Evolutionary conservation across 2,113 vertebrate species (phyloP), one percentile per base, ranked within the genome.

Genomic region (Seriola quinqueradiata): DNA sequence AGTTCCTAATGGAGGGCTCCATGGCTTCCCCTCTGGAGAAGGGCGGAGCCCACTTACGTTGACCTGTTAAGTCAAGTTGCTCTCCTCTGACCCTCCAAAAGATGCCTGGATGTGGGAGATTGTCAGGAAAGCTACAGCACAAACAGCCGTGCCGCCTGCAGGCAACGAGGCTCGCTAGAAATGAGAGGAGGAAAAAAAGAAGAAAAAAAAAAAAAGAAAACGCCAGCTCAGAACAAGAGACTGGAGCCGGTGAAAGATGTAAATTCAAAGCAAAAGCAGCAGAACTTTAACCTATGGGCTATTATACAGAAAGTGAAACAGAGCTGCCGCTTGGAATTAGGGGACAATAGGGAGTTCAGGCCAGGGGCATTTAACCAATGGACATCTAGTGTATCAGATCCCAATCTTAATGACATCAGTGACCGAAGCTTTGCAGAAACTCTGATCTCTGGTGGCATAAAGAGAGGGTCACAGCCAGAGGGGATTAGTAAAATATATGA

Each of bases 21-120:
- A 59, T 91, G 87, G 90, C 89, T 88, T 88, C 89, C 89, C 91
- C 92, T 93, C 90, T 87, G 84, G 90, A 93, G 90, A 92, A 92
- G 92, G 92, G 93, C 87, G 93, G 90, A 88, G 88, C 89, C 92
- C 90, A 92, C 93, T 95, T 89, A 90, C 70, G 57, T 87, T 95
- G 93, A 95, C 93, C 93, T 90, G 93, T 94, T 95, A 95, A 95
- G 95, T 95, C 93, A 94, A 95, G 92, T 94, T 94, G 92, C 91
- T 92, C 90, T 92, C 91, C 86, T 85, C 89, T 93, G 94, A 95
- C 94, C 94, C 92, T 80, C 90, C 86, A 86, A 92, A 93, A 92
- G 91, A 92, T 87, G 87, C 75, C 82, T 89, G 87, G 77, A 88
- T 90, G 90, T 89, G 90, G 89, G 87, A 90, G 92, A 92, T 75